Percentiles rank a stretch among this genome's conserved stretches.
phyloP scores from a whole-genome alignment of 2,113 vertebrate genomes.

The Sander lucioperca region DNA sequence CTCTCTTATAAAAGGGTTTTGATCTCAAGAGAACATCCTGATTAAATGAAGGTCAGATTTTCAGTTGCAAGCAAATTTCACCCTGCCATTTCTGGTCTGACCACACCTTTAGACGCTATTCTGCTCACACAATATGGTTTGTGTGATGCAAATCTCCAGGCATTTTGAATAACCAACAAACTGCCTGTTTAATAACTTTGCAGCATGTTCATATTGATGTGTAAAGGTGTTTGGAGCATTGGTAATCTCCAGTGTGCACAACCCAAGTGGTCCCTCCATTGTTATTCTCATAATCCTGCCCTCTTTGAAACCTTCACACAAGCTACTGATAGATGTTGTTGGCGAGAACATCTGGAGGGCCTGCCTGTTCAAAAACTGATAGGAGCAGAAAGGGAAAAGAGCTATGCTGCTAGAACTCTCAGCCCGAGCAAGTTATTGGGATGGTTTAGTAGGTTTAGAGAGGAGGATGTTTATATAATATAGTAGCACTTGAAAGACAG shows the following conservation, averaged over 20 bases:
- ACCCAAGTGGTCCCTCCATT: slow-evolving; percentile 50
- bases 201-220: slow-evolving; percentile 48
- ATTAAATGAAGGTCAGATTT: slow-evolving; percentile 63
- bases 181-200: slow-evolving; percentile 56
- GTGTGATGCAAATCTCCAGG: slow-evolving; percentile 52
- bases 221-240: slow-evolving; percentile 58
- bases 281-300: slow-evolving; percentile 62
- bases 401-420: slow-evolving; percentile 22
- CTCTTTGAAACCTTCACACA: slow-evolving; percentile 52
- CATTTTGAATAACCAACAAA: slow-evolving; percentile 60
- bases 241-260: slow-evolving; percentile 51
- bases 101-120: slow-evolving; percentile 15
- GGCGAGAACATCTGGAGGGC: slow-evolving; percentile 52
- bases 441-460: neutral
- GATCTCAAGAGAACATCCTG: slow-evolving; percentile 37
- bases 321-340: slow-evolving; percentile 56
- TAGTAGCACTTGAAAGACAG: slow-evolving; percentile 34
- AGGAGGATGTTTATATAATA: neutral
- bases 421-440: slow-evolving; percentile 21
- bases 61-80: slow-evolving; percentile 61
- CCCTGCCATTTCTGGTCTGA: slow-evolving; percentile 42
- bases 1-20: slow-evolving; percentile 32
- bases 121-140: slow-evolving; percentile 47
- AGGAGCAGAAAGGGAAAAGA: slow-evolving; percentile 28
- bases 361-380: slow-evolving; percentile 60